phyloP scores from a whole-genome alignment of 2,113 vertebrate genomes.

The Gopherus flavomarginatus region DNA sequence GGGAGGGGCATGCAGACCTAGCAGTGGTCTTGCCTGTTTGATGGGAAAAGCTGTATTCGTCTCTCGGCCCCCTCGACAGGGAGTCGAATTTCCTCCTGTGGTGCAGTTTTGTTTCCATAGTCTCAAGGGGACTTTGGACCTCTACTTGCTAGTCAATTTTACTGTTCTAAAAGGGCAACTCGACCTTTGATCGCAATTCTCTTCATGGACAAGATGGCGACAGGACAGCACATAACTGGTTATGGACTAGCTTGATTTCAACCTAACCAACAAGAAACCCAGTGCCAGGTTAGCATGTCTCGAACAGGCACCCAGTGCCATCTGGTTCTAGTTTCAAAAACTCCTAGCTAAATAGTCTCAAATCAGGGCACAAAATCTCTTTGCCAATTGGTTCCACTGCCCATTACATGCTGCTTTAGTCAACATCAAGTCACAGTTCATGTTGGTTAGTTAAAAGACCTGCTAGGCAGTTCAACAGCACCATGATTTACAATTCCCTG shows the following conservation, averaged over 20 bases:
- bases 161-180: background rate
- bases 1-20: background rate
- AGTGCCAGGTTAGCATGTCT: background rate
- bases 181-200: background rate
- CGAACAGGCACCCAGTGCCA: background rate
- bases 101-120: background rate
- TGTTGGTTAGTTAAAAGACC: background rate
- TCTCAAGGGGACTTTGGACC: background rate
- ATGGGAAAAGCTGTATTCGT: no score
- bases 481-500: background rate
- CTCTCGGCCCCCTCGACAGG: background rate
- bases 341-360: background rate
- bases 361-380: accelerated
- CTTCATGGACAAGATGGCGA: background rate
- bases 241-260: background rate
- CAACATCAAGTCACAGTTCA: background rate
- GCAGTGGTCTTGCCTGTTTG: no score
- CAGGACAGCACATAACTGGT: background rate
- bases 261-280: background rate
- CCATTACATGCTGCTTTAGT: accelerated
- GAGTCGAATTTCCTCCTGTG: background rate
- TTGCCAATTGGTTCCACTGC: background rate
- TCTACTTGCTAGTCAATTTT: background rate
- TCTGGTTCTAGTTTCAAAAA: background rate
- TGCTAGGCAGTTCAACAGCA: background rate